Evolutionary conservation across 2,113 vertebrate species (phyloP), one percentile per base, ranked within the genome.

Genomic region (Alethe castanea): DNA sequence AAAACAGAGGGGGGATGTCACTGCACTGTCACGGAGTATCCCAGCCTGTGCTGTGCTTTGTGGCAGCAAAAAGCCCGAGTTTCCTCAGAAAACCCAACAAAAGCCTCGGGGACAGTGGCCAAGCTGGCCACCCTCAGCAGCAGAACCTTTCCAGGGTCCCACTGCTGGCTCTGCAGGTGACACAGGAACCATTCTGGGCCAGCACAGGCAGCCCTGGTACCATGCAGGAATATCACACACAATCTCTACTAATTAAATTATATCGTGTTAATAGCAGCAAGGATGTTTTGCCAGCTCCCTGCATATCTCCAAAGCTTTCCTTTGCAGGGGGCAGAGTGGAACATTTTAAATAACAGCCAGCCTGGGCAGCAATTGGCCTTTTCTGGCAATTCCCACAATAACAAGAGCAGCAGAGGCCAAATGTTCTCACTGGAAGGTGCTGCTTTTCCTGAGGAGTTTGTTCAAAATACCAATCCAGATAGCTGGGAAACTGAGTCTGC

Each of bases 141-240:
- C 40, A 42, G 40, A 38, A 38, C 38, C 38, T 38, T 38, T 38
- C 38, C 38, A 38, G 50, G 54, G 65, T 23, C 40, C 20, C 19
- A 0, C 5, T 24, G n/a, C 59, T 23, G 71, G 11, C 23, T 24
- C 33, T 18, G 48, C 45, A 11, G 14, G 38, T 20, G 36, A 16
- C 31, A 1, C 5, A 0, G n/a, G 4, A 15, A 3, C 2, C 9
- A 1, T 2, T 23, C 57, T 19, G 38, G 1, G 1, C 2, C 2
- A 6, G 4, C 9, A 8, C 11, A 19, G 54, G 50, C 13, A 23
- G 11, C 44, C 5, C 2, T 2, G 23, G 10, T 0, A 0, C 13
- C 22, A 0, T 0, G 17, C 53, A 59, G 44, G 3, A 16, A 5
- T 3, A 6, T 1, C 62, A 6, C 72, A 14, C 6, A 12, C 6